Conservation (phyloP, 2,113 vertebrate genomes). For the Aramus guarauna region DNA sequence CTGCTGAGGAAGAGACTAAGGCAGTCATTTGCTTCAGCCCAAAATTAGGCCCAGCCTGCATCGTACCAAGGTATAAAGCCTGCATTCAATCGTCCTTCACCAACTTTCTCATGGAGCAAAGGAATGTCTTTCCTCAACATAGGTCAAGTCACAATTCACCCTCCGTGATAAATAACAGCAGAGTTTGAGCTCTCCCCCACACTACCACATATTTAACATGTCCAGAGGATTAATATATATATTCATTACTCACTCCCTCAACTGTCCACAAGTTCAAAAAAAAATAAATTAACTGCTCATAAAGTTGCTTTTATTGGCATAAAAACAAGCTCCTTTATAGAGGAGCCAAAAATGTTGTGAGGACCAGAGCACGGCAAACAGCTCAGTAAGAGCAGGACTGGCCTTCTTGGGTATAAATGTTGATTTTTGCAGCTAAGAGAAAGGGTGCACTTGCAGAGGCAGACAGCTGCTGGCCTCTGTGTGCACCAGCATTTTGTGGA, state of each 20-base stretch:
- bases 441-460: background rate
- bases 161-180: background rate
- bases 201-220: background rate
- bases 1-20: background rate
- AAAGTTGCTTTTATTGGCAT: background rate
- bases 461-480: background rate
- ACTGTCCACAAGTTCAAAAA: background rate
- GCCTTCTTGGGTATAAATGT: background rate
- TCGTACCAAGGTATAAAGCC: background rate
- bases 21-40: background rate
- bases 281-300: background rate
- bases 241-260: background rate
- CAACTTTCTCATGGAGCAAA: background rate
- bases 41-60: background rate
- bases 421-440: background rate
- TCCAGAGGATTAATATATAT: background rate
- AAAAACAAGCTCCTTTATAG: background rate
- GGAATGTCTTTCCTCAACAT: background rate
- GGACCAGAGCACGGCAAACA: background rate
- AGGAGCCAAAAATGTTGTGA: background rate
- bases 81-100: background rate
- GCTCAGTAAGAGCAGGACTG: background rate
- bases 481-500: fast-evolving
- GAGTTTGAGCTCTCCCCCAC: background rate
- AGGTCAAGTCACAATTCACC: background rate